Percentiles rank a stretch among this genome's conserved stretches.
These are phyloP conservation scores for Aphelenchoides avenae DNA, from an alignment of 1,140 invertebrate species.

Conservation along the genomic window DNA sequence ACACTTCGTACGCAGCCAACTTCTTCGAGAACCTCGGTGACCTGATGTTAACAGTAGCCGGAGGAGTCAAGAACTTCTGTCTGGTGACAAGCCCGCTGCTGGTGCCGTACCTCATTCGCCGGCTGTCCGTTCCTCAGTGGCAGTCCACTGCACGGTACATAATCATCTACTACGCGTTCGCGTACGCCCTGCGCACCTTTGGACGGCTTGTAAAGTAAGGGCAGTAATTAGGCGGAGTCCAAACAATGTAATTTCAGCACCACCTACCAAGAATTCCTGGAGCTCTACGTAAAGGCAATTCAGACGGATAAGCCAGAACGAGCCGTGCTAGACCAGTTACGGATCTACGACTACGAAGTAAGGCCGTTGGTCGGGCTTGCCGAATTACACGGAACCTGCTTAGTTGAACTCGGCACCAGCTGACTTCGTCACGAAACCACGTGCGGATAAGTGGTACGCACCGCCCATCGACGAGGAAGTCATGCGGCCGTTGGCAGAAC, in stretches of 20 bases:
- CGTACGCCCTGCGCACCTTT: constrained; percentile 4
- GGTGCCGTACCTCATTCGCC: constrained; percentile 16
- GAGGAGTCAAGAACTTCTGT: constrained; percentile 5
- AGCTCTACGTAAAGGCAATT: too few relatives aligned
- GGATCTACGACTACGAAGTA: constrained; percentile 24
- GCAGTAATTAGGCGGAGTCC: too few relatives aligned
- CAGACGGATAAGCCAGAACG: too few relatives aligned
- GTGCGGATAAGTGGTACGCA: constrained; percentile 7
- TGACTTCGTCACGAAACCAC: too few relatives aligned
- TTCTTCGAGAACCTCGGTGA: constrained; percentile 14
- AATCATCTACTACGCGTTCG: constrained; percentile 3
- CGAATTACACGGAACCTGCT: too few relatives aligned
- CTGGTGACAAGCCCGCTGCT: constrained; percentile 13
- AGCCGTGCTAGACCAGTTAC: constrained; percentile 5
- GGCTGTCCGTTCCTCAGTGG: background rate
- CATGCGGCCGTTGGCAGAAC: background rate
- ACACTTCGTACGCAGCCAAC: constrained; percentile 13
- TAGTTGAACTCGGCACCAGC: too few relatives aligned
- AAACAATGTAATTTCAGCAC: too few relatives aligned
- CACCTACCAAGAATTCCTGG: too few relatives aligned
- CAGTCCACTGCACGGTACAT: background rate
- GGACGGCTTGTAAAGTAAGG: constrained; percentile 23
- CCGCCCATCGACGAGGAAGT: background rate
- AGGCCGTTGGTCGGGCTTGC: too few relatives aligned
- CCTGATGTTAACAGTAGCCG: constrained; percentile 2